Evolutionary conservation across 2,113 vertebrate genomes (phyloP).

Genomic region (Mormyrus lacerda): DNA sequence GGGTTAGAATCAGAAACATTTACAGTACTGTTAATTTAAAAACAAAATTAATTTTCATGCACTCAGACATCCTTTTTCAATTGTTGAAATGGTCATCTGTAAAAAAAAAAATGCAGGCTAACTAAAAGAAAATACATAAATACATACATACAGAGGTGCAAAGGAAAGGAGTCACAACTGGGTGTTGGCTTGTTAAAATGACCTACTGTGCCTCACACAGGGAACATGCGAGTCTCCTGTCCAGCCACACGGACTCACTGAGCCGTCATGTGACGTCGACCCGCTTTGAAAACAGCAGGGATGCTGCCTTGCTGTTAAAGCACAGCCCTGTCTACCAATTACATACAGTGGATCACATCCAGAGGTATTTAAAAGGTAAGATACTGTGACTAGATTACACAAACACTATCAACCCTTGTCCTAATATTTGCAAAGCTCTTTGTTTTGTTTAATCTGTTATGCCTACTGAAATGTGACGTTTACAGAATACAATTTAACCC

Average conservation of each 20-base stretch:
- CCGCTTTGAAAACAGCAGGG: background rate
- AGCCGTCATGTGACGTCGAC: background rate
- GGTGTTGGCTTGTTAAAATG: background rate
- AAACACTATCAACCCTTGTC: background rate
- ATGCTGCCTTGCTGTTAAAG: background rate
- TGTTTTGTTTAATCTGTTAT: background rate
- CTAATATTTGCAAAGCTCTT: background rate
- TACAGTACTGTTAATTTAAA: background rate
- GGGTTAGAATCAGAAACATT: background rate
- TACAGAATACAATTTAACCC: conserved; percentile 27
- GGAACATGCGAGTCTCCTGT: background rate
- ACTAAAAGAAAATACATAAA: too few species aligned
- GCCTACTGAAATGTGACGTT: conserved; percentile 32
- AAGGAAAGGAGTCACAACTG: background rate
- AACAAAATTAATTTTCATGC: background rate
- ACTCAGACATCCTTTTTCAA: background rate
- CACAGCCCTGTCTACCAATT: background rate
- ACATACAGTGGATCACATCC: background rate
- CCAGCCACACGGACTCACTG: background rate
- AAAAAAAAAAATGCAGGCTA: background rate
- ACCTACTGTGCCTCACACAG: background rate
- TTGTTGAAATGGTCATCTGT: background rate
- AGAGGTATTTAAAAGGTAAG: conserved; percentile 22
- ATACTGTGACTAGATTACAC: conserved; percentile 33
- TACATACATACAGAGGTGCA: background rate